These are phyloP conservation scores for Sebastes alutus DNA, from an alignment of 2,797 vertebrate genomes.

Conservation along the genomic window DNA sequence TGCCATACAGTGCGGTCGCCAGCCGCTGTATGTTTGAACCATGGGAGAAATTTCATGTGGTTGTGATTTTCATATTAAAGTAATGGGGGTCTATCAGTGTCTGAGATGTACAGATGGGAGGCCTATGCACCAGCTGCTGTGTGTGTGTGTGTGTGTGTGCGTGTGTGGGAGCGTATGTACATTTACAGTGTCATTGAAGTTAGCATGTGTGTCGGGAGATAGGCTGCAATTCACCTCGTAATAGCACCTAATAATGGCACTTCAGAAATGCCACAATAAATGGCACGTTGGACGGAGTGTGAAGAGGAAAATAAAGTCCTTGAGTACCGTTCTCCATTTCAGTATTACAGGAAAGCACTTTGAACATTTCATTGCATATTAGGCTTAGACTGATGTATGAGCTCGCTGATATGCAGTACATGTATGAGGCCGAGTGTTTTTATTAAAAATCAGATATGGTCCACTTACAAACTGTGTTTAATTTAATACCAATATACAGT, in stretches of 20 bases:
- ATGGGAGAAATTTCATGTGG: slow-evolving; percentile 81
- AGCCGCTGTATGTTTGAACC: slow-evolving; percentile 75
- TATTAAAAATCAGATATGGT: background rate
- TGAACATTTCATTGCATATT: slow-evolving; percentile 1
- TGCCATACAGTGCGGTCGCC: slow-evolving; percentile 72
- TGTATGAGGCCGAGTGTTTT: background rate
- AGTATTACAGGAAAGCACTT: slow-evolving; percentile 19
- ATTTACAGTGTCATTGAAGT: slow-evolving; percentile 44
- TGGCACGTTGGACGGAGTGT: slow-evolving; percentile 42
- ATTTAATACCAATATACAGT: background rate
- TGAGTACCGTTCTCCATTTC: slow-evolving; percentile 37
- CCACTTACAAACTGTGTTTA: background rate
- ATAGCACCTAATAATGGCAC: slow-evolving; percentile 68
- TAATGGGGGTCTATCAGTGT: slow-evolving; percentile 77
- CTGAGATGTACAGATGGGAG: slow-evolving; percentile 68
- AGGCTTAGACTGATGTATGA: background rate
- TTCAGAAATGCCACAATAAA: slow-evolving; percentile 62
- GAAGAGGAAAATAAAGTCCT: slow-evolving; percentile 58
- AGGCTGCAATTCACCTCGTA: slow-evolving; percentile 57
- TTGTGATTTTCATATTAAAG: slow-evolving; percentile 85
- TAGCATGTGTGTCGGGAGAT: slow-evolving; percentile 51
- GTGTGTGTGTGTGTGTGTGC: slow-evolving; percentile 37
- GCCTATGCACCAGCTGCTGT: slow-evolving; percentile 49
- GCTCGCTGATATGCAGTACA: background rate
- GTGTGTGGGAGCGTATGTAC: slow-evolving; percentile 10